Conservation (phyloP, 2,888 invertebrate species). For the Leptopterna dolabrata region DNA sequence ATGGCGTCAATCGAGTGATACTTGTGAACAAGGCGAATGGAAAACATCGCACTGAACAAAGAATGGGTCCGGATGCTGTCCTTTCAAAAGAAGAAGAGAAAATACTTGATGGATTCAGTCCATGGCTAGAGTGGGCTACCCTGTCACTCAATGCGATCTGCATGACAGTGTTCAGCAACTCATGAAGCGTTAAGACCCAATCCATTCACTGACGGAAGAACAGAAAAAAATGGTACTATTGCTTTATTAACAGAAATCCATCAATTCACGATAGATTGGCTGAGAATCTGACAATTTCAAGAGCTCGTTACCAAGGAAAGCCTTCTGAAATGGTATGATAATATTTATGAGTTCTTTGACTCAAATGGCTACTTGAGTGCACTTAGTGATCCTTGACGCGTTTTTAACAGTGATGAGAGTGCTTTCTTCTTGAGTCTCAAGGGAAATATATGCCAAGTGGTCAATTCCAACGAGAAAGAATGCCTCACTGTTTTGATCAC, state of each 20-base stretch:
- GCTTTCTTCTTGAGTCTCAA: slow-evolving; percentile 61
- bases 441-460: slow-evolving; percentile 62
- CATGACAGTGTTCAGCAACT: slow-evolving; percentile 58
- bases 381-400: slow-evolving; percentile 55
- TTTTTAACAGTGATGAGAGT: slow-evolving; percentile 61
- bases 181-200: slow-evolving; percentile 53
- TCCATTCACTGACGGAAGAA: slow-evolving; percentile 58
- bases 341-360: slow-evolving; percentile 44
- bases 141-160: slow-evolving; percentile 55
- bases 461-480: slow-evolving; percentile 64
- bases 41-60: neutral
- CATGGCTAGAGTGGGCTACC: slow-evolving; percentile 52
- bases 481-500: slow-evolving; percentile 63
- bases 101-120: slow-evolving; percentile 49
- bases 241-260: slow-evolving; percentile 58
- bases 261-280: slow-evolving; percentile 53
- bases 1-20: slow-evolving; percentile 41
- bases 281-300: slow-evolving; percentile 59
- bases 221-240: slow-evolving; percentile 59
- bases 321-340: slow-evolving; percentile 54
- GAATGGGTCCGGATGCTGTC: slow-evolving; percentile 49
- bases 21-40: slow-evolving; percentile 31
- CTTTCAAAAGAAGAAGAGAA: slow-evolving; percentile 54
- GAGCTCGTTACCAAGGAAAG: slow-evolving; percentile 55
- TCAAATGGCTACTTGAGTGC: slow-evolving; percentile 36